A percentile compares a stretch with the other conserved stretches of the same genome.
Evolutionary conservation across 2,797 vertebrate genomes (phyloP).

Genomic region (Nasua narica): DNA sequence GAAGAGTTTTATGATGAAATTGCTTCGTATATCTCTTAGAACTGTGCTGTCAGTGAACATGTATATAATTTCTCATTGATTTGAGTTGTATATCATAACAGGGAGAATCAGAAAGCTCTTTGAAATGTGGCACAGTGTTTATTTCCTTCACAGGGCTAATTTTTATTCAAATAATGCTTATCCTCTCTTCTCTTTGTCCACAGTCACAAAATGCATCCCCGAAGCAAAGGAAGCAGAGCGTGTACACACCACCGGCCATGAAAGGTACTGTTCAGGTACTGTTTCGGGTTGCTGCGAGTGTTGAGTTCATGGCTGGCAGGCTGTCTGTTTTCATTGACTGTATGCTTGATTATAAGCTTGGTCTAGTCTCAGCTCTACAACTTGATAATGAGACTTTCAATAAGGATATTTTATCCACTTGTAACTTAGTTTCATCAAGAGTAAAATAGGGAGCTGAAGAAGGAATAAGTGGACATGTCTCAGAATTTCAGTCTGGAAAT

Average conservation of each 20-base stretch:
- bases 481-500: conserved; percentile 13
- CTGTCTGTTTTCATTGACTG: accelerated
- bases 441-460: neutral
- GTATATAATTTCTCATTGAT: neutral
- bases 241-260: conserved; percentile 87
- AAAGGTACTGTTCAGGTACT: conserved; percentile 89
- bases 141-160: neutral
- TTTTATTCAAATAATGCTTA: conserved; percentile 27
- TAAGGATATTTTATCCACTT: neutral
- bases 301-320: accelerated
- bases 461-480: neutral
- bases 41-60: neutral
- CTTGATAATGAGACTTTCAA: neutral
- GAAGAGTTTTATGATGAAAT: neutral
- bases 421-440: neutral
- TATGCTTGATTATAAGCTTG: neutral
- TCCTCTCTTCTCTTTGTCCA: conserved; percentile 62
- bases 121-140: neutral
- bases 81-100: neutral
- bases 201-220: conserved; percentile 86
- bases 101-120: neutral
- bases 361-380: neutral
- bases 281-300: conserved; percentile 31
- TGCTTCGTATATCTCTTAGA: neutral
- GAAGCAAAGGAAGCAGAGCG: conserved; percentile 93